Evolutionary conservation across 1,140 invertebrate species (phyloP).

Genomic region (Drosophila sp.): DNA sequence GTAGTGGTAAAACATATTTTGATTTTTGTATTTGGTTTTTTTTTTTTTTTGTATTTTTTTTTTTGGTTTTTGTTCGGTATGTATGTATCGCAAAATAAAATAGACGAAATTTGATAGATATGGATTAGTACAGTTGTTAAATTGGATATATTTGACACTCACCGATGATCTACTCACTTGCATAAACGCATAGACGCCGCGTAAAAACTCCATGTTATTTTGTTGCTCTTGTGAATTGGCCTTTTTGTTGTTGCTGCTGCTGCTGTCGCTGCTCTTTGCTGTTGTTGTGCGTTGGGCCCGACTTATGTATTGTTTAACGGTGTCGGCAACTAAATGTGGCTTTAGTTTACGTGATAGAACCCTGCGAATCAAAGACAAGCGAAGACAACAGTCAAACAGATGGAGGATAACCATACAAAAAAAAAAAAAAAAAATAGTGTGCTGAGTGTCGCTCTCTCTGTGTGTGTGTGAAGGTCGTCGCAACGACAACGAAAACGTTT

Average conservation of each 20-base stretch:
- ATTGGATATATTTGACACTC: slow-evolving; percentile 82
- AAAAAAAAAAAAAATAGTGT: too few species aligned
- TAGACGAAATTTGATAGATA: slow-evolving; percentile 78
- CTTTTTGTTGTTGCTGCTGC: slow-evolving; percentile 49
- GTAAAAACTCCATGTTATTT: slow-evolving; percentile 84
- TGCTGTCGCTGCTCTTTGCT: slow-evolving; percentile 2
- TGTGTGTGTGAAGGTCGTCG: neutral
- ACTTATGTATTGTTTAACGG: slow-evolving; percentile 82
- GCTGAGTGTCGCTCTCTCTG: neutral
- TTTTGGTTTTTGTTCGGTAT: slow-evolving; percentile 51
- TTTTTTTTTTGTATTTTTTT: slow-evolving; percentile 30
- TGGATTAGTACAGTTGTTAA: slow-evolving; percentile 83
- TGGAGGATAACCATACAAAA: neutral
- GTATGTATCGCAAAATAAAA: slow-evolving; percentile 48
- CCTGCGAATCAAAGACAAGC: slow-evolving; percentile 34
- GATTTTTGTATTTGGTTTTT: slow-evolving; percentile 48
- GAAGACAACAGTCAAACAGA: neutral
- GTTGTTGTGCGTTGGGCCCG: slow-evolving; percentile 78
- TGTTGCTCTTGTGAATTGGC: slow-evolving; percentile 80
- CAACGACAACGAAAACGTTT: neutral
- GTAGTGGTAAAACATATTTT: slow-evolving; percentile 51
- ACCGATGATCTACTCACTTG: slow-evolving; percentile 84
- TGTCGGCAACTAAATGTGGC: slow-evolving; percentile 82
- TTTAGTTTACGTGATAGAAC: slow-evolving; percentile 81
- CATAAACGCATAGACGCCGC: slow-evolving; percentile 83